Percentiles rank a stretch among this genome's conserved stretches.
phyloP scores from a whole-genome alignment of 2,888 invertebrate species.

The Nomada flava region DNA sequence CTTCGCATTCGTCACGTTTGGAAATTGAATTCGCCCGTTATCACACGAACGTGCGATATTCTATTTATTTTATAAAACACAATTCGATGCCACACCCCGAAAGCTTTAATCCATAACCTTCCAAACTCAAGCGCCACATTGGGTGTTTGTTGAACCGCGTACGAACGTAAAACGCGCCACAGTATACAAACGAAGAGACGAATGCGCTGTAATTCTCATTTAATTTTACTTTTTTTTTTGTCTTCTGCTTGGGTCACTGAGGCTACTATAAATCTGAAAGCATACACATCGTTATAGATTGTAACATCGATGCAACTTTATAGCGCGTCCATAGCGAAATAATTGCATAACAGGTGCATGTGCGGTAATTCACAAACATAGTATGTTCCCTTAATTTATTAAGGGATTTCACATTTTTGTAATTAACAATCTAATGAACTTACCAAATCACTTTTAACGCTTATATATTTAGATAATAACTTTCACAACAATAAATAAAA shows the following conservation, averaged over 20 bases:
- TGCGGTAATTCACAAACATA: not conserved
- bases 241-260: constrained; percentile 60
- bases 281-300: constrained; percentile 34
- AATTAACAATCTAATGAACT: not conserved
- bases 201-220: constrained; percentile 57
- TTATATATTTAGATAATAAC: not conserved
- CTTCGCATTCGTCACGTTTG: constrained; percentile 31
- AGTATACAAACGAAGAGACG: constrained; percentile 56
- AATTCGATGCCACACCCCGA: constrained; percentile 83
- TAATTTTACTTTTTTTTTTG: constrained; percentile 59
- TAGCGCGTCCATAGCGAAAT: constrained; percentile 37
- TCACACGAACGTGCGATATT: constrained; percentile 26
- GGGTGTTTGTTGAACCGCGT: constrained; percentile 66
- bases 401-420: not conserved
- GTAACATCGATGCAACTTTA: constrained; percentile 33
- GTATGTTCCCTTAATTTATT: not conserved
- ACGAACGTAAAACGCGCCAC: constrained; percentile 59
- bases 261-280: constrained; percentile 49
- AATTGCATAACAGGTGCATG: constrained; percentile 19
- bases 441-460: not conserved
- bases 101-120: constrained; percentile 82
- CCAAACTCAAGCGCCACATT: constrained; percentile 79
- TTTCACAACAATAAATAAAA: not conserved
- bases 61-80: constrained; percentile 73
- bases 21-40: constrained; percentile 21